These are phyloP conservation scores for Zosterops japonicus DNA, from an alignment of 2,113 vertebrate species.

Conservation along the genomic window DNA sequence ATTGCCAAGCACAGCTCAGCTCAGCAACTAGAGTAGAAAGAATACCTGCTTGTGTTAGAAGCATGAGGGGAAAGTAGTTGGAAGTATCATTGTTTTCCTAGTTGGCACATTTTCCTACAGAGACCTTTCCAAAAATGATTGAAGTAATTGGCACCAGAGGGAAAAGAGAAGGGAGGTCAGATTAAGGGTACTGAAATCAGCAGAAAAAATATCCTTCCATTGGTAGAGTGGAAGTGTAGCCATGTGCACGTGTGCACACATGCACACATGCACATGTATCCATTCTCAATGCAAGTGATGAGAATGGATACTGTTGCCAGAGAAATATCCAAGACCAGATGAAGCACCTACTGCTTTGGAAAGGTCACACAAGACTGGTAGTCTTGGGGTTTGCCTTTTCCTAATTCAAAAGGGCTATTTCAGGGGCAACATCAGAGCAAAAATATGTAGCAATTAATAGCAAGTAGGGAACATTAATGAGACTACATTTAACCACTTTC, in stretches of 20 bases:
- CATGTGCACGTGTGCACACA: not conserved
- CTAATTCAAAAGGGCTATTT: not conserved
- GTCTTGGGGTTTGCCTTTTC: not conserved
- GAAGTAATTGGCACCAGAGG: conserved; percentile 27
- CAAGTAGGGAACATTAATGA: not conserved
- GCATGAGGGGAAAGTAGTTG: not conserved
- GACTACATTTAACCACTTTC: not conserved
- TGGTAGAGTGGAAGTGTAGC: not conserved
- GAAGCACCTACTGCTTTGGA: not conserved
- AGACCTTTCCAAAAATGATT: not conserved
- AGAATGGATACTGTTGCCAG: not conserved
- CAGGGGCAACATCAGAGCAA: not conserved
- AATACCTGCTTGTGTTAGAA: not conserved
- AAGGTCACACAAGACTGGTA: not conserved
- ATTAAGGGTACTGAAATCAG: not conserved
- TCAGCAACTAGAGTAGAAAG: not conserved
- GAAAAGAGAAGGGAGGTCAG: conserved; percentile 24
- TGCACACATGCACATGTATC: too few relatives aligned
- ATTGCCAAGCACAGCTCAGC: not conserved
- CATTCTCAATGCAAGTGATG: not conserved
- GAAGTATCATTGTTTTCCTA: not conserved
- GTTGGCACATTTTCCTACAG: not conserved
- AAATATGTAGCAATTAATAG: not conserved
- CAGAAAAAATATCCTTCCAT: not conserved
- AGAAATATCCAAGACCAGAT: not conserved